Conservation (phyloP, 2,888 invertebrate genomes). For the Meghimatium bilineatum region DNA sequence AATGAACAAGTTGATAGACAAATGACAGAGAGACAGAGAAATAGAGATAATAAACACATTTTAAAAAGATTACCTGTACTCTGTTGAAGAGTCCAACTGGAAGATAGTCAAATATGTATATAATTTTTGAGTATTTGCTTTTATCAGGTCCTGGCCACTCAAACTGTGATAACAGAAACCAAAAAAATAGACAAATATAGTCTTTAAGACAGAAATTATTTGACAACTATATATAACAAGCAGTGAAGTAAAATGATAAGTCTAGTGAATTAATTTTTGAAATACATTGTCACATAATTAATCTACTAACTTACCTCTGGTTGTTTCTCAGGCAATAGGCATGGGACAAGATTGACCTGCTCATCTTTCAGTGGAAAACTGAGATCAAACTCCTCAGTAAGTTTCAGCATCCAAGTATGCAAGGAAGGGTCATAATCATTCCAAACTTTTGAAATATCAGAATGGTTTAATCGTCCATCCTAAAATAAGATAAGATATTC, state of each 20-base stretch:
- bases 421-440: conserved; percentile 66
- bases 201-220: neutral
- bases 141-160: conserved; percentile 69
- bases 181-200: neutral
- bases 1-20: no score
- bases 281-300: neutral
- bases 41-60: neutral
- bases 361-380: conserved; percentile 72
- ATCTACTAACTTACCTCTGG: conserved; percentile 63
- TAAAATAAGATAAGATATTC: conserved; percentile 35
- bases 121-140: conserved; percentile 68
- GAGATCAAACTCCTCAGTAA: conserved; percentile 77
- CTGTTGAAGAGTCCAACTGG: conserved; percentile 77
- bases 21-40: neutral
- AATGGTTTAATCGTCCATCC: conserved; percentile 72
- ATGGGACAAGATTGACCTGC: conserved; percentile 75
- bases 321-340: conserved; percentile 73
- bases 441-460: conserved; percentile 72
- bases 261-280: neutral
- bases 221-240: neutral
- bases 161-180: conserved; percentile 55
- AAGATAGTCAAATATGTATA: conserved; percentile 75
- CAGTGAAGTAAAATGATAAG: neutral
- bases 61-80: conserved; percentile 66
- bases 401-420: conserved; percentile 73